Evolutionary conservation across 2,888 invertebrate species (phyloP), one percentile per base, ranked within the genome.

Genomic region (Xanthorhoe spadicearia): DNA sequence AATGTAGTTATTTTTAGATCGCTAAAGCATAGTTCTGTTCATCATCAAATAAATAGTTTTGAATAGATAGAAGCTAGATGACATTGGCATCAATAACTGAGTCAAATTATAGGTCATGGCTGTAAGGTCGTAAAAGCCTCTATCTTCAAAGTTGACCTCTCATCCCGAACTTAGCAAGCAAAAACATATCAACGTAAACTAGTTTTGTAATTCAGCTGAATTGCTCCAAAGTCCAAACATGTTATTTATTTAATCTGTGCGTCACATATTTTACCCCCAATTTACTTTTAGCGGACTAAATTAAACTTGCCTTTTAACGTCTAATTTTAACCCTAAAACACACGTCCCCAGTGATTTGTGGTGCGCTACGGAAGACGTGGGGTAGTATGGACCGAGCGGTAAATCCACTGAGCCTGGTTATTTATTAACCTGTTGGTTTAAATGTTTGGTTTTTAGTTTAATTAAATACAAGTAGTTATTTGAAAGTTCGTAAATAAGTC

Each of bases 281-380:
- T 64, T 64, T 58, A 64, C 49, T 35, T 38, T 46, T 17, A 10
- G n/a, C 17, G 9, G 56, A 51, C 28, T 61, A 64, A 62, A 65
- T 60, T 64, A 66, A 61, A 38, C 46, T 48, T 17, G 9, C 56
- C 61, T 69, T 60, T 61, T 68, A 69, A 62, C 57, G 62, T 63
- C 67, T 69, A 66, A 68, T 68, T 71, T 69, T 71, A 69, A 71
- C 69, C 67, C 58, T 63, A 59, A 66, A 68, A 49, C 60, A 53
- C 64, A 53, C 66, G 66, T 65, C 57, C 56, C 50, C 15, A 8
- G 67, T 73, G 72, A 74, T 74, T 74, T 74, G 70, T 72, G 38
- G 58, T 32, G 53, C 35, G 59, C 61, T 23, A 28, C 65, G 54
- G 60, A 66, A 69, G 71, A 71, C 68, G 56, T 61, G 66, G 65